Base-by-base conservation (phyloP, 2,888 invertebrate genomes). In the Epicampocera succincta region DNA sequence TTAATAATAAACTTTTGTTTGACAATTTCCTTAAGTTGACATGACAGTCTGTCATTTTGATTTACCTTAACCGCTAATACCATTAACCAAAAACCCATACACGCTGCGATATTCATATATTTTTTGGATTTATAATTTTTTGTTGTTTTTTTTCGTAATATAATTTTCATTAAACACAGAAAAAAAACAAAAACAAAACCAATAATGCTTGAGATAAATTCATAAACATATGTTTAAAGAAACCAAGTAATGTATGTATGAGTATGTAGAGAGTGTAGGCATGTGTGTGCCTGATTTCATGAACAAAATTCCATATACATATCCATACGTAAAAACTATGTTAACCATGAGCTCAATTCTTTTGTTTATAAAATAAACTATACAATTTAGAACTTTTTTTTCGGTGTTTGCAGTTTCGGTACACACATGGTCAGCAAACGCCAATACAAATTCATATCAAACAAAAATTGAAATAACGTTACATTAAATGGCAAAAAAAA, bases 341-440 rank as follows among this genome's bases (percentile, higher is more conserved):
- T 78, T 78, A 78, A 78, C 82, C 82, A 82, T 82, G 82, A 82
- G 82, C 82, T 82, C 82, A 82, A 82, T 82, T 82, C 78, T 78
- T 75, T 66, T 75, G 54, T 82, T 65, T 56, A 73, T 77, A 73
- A 38, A 48, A 74, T 13, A 71, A 56, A 63, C 17, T 17, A 61
- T 15, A 66, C 72, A 75, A 63, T 80, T 78, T 65, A 82, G 82
- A 82, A 82, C 78, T 82, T 69, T 68, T 68, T 38, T 40, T 72
- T 54, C 13, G n/a, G 8, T 46, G 21, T 63, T 60, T 38, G 44
- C 17, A 48, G 54, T 25, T 12, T 38, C 46, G n/a, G n/a, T 15
- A 58, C 58, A 74, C 74, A 74, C 65, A 74, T 77, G 78, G 66
- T 48, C 68, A 78, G 65, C 71, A 75, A 63, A 69, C 54, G 63